phyloP scores from a whole-genome alignment of 1,140 invertebrate species.

The Ips nitidus region DNA sequence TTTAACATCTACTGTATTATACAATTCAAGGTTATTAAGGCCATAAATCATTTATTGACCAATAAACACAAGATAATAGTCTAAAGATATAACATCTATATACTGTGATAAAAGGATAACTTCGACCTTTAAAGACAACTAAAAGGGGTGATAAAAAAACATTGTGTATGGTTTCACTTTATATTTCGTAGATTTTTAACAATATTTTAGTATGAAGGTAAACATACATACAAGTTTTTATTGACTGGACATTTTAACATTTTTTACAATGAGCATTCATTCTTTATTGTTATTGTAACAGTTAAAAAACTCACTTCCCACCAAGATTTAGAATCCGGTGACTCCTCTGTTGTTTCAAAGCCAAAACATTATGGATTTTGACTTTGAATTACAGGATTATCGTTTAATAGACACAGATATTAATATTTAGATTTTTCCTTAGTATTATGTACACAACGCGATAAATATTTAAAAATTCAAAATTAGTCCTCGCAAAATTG shows the following conservation, averaged over 20 bases:
- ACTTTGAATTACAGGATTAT: background rate
- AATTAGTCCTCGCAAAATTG: slow-evolving; percentile 16
- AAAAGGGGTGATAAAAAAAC: background rate
- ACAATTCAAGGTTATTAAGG: background rate
- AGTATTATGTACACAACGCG: slow-evolving; percentile 23
- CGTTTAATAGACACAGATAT: slow-evolving; percentile 44
- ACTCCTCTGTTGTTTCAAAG: background rate
- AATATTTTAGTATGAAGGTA: slow-evolving; percentile 50
- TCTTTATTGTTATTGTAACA: slow-evolving; percentile 43
- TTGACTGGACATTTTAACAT: slow-evolving; percentile 53
- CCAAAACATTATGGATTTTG: background rate
- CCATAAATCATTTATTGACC: too few species aligned
- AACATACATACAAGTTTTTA: slow-evolving; percentile 51
- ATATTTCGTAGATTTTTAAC: slow-evolving; percentile 49
- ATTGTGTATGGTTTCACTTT: slow-evolving; percentile 34
- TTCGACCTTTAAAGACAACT: background rate
- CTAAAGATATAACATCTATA: too few species aligned
- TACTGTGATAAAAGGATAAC: too few species aligned
- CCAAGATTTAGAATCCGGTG: background rate
- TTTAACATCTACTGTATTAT: background rate
- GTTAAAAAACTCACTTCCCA: slow-evolving; percentile 23
- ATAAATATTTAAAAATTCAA: slow-evolving; percentile 25
- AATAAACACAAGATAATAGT: too few species aligned
- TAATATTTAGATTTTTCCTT: slow-evolving; percentile 38
- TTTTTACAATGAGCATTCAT: slow-evolving; percentile 52